These are phyloP conservation scores for Quadroppia sp. DNA, from an alignment of 2,888 invertebrate genomes.

Conservation along the genomic window DNA sequence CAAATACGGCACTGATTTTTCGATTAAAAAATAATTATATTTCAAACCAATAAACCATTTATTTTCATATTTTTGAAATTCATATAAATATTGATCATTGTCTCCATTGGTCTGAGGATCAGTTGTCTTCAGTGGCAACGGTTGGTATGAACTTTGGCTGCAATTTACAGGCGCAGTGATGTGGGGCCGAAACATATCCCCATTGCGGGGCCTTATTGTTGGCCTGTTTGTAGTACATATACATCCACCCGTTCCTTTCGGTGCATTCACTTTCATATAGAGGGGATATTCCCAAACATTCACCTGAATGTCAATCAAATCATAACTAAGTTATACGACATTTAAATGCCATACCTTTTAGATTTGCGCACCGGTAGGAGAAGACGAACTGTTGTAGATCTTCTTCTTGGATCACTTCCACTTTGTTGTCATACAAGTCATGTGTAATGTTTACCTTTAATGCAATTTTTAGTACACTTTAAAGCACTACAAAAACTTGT, in stretches of 20 bases:
- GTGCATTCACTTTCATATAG: conserved; percentile 48
- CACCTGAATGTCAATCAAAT: conserved; percentile 19
- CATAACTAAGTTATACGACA: too few species aligned
- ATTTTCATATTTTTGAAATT: too few species aligned
- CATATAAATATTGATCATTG: too few species aligned
- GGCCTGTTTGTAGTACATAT: conserved; percentile 47
- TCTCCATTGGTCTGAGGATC: neutral
- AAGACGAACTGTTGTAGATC: conserved; percentile 47
- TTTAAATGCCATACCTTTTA: conserved; percentile 41
- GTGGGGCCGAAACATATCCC: conserved; percentile 49
- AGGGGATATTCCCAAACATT: conserved; percentile 47
- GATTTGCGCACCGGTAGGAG: conserved; percentile 46
- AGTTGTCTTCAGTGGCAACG: conserved; percentile 6
- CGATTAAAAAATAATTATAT: conserved; percentile 8
- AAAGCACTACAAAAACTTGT: neutral
- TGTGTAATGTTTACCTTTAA: conserved; percentile 46
- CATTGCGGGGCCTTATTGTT: conserved; percentile 47
- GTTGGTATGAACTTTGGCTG: conserved; percentile 40
- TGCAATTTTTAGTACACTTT: too few species aligned
- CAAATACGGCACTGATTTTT: neutral
- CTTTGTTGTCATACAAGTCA: conserved; percentile 47
- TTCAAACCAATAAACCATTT: neutral
- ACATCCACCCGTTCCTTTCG: conserved; percentile 48
- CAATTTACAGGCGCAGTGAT: conserved; percentile 50
- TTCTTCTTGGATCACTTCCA: conserved; percentile 47